A percentile compares a stretch with the other conserved stretches of the same genome.
These are phyloP conservation scores for Zaprionus capensis DNA, from an alignment of 1,140 invertebrate genomes.

Conservation along the genomic window DNA sequence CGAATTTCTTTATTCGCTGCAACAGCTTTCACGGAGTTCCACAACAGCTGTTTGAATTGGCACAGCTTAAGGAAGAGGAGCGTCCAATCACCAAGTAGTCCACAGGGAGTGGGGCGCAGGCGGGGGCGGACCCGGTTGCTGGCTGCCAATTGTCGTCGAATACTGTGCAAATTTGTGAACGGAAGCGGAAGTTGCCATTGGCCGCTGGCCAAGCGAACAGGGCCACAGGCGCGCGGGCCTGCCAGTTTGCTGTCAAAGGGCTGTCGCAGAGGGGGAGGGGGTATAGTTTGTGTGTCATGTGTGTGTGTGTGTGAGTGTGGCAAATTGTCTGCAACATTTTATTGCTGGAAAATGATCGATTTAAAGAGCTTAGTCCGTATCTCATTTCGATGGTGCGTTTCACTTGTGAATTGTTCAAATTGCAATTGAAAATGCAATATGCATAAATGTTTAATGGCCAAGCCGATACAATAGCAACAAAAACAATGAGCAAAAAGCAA, in stretches of 20 bases:
- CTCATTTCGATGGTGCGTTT: conserved; percentile 25
- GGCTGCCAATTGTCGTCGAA: conserved; percentile 48
- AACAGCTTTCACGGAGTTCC: not conserved
- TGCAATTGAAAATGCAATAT: conserved; percentile 51
- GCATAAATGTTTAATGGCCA: conserved; percentile 46
- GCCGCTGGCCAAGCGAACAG: conserved; percentile 30
- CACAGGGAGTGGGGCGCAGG: no score
- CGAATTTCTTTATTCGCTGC: not conserved
- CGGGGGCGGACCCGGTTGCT: not conserved
- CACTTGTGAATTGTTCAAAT: conserved; percentile 33
- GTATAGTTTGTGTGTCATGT: not conserved
- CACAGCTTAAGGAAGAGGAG: not conserved
- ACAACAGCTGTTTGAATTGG: not conserved
- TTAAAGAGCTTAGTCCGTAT: conserved; percentile 36
- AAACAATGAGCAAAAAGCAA: not conserved
- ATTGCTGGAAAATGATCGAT: conserved; percentile 47
- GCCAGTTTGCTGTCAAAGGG: conserved; percentile 2
- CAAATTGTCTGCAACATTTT: conserved; percentile 33
- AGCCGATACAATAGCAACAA: conserved; percentile 16
- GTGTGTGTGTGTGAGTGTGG: conserved; percentile 8
- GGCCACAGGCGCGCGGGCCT: not conserved
- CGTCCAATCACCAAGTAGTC: no score
- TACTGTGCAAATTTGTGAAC: conserved; percentile 52
- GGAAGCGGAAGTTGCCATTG: conserved; percentile 51
- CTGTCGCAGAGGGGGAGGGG: not conserved